These are phyloP conservation scores for Gnathonemus longibarbis DNA, from an alignment of 2,113 vertebrate genomes.

Conservation along the genomic window DNA sequence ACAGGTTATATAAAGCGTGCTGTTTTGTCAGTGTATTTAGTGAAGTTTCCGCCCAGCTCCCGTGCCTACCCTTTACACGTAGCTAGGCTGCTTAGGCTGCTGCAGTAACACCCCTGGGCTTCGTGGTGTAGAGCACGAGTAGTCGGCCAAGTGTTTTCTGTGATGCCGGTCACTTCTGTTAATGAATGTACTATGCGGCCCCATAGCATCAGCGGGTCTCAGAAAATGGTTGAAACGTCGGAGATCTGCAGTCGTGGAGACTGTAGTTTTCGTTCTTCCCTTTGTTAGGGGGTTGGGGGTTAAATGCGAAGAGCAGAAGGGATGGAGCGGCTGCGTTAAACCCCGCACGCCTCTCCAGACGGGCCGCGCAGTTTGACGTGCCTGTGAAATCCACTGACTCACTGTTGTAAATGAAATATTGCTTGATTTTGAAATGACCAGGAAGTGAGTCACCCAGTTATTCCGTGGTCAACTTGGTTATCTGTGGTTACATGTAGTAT, in stretches of 20 bases:
- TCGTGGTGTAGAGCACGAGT: neutral
- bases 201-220: neutral
- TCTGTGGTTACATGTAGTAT: neutral
- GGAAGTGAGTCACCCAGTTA: neutral
- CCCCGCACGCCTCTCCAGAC: neutral
- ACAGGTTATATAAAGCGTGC: neutral
- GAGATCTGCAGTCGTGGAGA: neutral
- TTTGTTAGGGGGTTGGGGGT: neutral
- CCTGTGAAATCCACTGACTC: neutral
- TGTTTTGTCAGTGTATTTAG: neutral
- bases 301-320: neutral
- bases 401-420: neutral
- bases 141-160: neutral
- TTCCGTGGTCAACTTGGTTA: neutral
- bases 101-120: neutral
- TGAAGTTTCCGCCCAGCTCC: constrained; percentile 4
- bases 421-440: neutral
- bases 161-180: neutral
- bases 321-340: neutral
- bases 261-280: neutral
- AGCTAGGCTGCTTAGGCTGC: neutral
- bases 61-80: neutral
- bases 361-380: neutral
- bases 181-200: neutral
- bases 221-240: neutral